Conservation (phyloP, 2,113 vertebrate genomes). For the Barbus barbus region DNA sequence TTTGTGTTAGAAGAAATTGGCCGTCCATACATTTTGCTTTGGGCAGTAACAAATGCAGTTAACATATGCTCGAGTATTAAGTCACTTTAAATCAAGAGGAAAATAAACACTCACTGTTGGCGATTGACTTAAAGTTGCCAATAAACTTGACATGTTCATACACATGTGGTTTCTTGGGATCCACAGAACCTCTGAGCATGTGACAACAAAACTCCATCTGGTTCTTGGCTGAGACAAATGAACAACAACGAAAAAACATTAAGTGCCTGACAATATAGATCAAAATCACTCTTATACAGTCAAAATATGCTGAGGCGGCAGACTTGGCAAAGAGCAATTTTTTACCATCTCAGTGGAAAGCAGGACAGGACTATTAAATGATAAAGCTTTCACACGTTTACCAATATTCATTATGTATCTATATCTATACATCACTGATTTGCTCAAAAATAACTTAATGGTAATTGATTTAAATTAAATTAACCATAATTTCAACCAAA, state of each 20-base stretch:
- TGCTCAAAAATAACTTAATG: too few relatives aligned
- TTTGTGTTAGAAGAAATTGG: not conserved
- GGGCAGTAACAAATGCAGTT: not conserved
- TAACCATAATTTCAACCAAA: too few relatives aligned
- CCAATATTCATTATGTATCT: too few relatives aligned
- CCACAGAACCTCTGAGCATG: conserved; percentile 92
- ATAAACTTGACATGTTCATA: conserved; percentile 97
- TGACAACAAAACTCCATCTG: conserved; percentile 98
- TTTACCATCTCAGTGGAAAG: not conserved
- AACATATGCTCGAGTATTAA: not conserved
- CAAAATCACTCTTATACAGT: not conserved
- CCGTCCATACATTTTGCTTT: not conserved
- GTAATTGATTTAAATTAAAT: too few relatives aligned
- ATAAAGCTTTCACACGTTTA: not conserved
- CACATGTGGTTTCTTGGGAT: conserved; percentile 88
- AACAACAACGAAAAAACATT: not conserved
- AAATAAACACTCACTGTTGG: conserved; percentile 81
- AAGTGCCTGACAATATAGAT: not conserved
- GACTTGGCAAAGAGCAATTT: not conserved
- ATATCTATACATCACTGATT: too few relatives aligned
- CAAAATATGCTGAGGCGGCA: not conserved
- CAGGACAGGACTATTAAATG: not conserved
- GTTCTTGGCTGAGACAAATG: conserved; percentile 83
- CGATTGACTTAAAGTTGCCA: conserved; percentile 96
- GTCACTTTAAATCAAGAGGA: not conserved